Evolutionary conservation across 2,888 invertebrate genomes (phyloP), one percentile per base, ranked within the genome.

Genomic region (Pherbina coryleti): DNA sequence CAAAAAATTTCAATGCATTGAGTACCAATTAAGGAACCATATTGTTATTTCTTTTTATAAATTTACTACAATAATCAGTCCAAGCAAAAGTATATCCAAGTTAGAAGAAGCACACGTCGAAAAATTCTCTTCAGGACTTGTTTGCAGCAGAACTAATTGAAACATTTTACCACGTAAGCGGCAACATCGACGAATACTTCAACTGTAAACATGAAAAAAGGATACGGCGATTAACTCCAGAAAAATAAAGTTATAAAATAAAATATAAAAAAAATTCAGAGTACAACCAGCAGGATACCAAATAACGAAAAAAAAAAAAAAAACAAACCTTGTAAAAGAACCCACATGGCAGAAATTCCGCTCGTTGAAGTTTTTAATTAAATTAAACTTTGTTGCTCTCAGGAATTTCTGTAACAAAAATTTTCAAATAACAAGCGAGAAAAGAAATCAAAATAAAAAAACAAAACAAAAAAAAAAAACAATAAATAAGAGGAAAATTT

Each of bases 331-430:
- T 17, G 17, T 28, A 69, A 51, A 22, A 28, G 17, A 34, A 19
- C 60, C 72, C 69, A 51, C 69, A 69, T 69, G 69, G 69, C 69
- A 44, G 37, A 37, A 72, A 72, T 72, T 72, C 25, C 67, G 8
- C 37, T 60, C 34, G 72, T 57, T 60, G 60, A 72, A 72, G 72
- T 72, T 72, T 71, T 72, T 72, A 72, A 72, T 72, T 72, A 72
- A 72, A 72, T 72, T 34, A 44, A 72, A 72, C 72, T 72, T 72
- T 72, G 72, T 25, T 28, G 37, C 9, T 60, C 60, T 17, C 17
- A n/a, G 72, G 60, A 72, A 72, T 72, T 60, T 72, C 11, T 17
- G 55, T 25, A 55, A 31, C 49, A 60, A 44, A 37, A 28, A 37
- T 72, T 57, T 57, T 22, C 60, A 37, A 60, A 19, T 57, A 72